A percentile compares a stretch with the other conserved stretches of the same genome.
These are phyloP conservation scores for Limnephilus lunatus DNA, from an alignment of 2,888 invertebrate species.

Conservation along the genomic window DNA sequence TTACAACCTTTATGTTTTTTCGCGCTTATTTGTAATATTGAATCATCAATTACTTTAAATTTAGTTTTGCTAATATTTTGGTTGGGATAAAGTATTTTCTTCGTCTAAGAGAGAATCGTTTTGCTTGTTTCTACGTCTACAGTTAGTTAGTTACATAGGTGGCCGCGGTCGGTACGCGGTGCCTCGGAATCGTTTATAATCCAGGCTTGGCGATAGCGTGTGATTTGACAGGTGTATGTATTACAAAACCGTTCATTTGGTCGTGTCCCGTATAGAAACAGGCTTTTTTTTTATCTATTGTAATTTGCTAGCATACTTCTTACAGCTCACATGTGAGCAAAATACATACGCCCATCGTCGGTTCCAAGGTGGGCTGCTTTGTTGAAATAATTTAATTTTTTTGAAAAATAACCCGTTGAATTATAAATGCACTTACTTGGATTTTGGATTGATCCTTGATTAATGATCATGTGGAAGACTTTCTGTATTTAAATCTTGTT, in stretches of 20 bases:
- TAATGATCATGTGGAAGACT: background rate
- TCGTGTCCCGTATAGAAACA: slow-evolving; percentile 22
- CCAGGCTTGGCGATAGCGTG: slow-evolving; percentile 4
- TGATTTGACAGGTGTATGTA: slow-evolving; percentile 23
- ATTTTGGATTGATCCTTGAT: background rate
- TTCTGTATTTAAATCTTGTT: background rate
- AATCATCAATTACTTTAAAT: background rate
- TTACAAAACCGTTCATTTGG: slow-evolving; percentile 24
- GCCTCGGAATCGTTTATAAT: background rate
- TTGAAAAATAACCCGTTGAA: background rate
- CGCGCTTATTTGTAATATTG: too few species aligned
- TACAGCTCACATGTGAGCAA: background rate
- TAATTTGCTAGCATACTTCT: slow-evolving; percentile 11
- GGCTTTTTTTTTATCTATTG: slow-evolving; percentile 10
- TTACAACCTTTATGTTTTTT: background rate
- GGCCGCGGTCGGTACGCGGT: background rate
- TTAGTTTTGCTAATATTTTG: background rate
- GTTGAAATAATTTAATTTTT: background rate
- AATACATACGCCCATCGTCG: background rate
- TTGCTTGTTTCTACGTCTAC: background rate
- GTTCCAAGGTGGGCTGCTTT: background rate
- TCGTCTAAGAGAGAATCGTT: background rate
- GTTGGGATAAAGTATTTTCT: background rate
- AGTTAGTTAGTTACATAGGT: background rate
- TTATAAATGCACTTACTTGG: background rate